Conservation (phyloP, 2,797 vertebrate species). For the Lepus oiostolus region DNA sequence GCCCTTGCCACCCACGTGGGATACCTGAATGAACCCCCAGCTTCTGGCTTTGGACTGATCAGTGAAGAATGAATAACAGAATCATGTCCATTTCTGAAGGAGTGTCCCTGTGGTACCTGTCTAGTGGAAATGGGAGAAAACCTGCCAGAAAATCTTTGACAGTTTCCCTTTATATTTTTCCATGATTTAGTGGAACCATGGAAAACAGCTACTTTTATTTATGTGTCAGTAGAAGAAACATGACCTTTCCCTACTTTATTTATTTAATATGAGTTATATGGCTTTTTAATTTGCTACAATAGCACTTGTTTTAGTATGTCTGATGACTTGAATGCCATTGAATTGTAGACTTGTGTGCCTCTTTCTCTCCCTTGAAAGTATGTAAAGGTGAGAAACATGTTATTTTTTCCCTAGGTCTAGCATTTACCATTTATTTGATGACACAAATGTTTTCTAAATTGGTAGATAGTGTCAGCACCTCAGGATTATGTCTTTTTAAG, state of each 20-base stretch:
- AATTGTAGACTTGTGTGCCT: background rate
- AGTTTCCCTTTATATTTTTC: background rate
- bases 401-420: background rate
- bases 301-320: background rate
- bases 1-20: too few species aligned
- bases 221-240: background rate
- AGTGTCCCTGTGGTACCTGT: background rate
- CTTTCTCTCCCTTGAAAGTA: background rate
- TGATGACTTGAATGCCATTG: background rate
- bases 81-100: background rate
- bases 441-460: background rate
- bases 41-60: too few species aligned
- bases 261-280: background rate
- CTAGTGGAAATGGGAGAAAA: background rate
- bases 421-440: background rate
- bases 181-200: background rate
- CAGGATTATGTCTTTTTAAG: slow-evolving; percentile 27
- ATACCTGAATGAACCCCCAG: too few species aligned
- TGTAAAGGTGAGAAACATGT: background rate
- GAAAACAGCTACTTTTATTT: background rate
- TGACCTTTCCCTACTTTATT: background rate
- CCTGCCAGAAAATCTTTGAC: background rate
- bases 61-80: background rate
- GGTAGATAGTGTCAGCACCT: background rate
- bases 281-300: background rate